phyloP scores from a whole-genome alignment of 1,140 invertebrate species.

The Euglossa dilemma region DNA sequence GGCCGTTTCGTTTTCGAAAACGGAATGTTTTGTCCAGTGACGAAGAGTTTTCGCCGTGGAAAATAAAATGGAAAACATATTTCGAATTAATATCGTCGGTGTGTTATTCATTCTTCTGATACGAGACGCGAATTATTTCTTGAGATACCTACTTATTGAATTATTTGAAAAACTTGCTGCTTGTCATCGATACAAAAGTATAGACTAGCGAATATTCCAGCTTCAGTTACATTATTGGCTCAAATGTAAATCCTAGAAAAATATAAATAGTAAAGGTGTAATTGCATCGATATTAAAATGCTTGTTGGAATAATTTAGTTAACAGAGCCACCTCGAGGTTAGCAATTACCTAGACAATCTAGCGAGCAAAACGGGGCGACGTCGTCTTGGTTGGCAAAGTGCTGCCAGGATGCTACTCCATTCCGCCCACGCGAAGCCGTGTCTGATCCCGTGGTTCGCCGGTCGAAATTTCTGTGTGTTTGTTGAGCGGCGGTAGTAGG shows the following conservation, averaged over 20 bases:
- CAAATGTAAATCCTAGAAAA: too few species aligned
- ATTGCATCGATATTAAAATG: background rate
- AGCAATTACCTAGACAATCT: slow-evolving; percentile 4
- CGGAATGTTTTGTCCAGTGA: slow-evolving; percentile 25
- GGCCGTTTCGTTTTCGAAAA: slow-evolving; percentile 60
- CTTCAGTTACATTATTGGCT: too few species aligned
- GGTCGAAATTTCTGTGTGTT: slow-evolving; percentile 22
- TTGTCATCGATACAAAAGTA: background rate
- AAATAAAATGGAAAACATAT: background rate
- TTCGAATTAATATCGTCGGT: background rate
- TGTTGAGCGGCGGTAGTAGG: slow-evolving; percentile 38
- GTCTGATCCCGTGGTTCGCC: slow-evolving; percentile 43
- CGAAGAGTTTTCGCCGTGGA: slow-evolving; percentile 7
- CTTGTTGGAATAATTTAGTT: background rate
- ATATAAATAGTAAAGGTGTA: background rate
- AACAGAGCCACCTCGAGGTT: background rate
- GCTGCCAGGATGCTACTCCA: slow-evolving; percentile 47
- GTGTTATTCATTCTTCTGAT: background rate
- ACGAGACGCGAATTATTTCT: background rate
- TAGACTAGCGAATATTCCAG: too few species aligned
- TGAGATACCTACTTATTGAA: background rate
- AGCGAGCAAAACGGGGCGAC: background rate
- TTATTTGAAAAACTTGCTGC: background rate
- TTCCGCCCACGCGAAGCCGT: slow-evolving; percentile 59
- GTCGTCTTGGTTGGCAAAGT: slow-evolving; percentile 10